Conservation (phyloP, 2,888 invertebrate species). For the Phlogophora meticulosa region DNA sequence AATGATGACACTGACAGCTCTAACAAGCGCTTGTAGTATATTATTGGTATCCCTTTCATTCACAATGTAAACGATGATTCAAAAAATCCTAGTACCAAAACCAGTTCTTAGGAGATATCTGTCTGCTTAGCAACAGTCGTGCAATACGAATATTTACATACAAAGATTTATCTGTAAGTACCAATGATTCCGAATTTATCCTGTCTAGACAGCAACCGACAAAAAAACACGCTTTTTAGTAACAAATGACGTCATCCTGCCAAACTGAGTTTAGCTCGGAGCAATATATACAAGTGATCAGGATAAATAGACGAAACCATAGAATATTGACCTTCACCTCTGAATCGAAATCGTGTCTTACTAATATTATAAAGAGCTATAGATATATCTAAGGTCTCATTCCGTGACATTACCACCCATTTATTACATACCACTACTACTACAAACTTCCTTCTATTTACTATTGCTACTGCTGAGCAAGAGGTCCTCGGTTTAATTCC, state of each 20-base stretch:
- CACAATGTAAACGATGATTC: background rate
- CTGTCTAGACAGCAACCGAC: slow-evolving; percentile 32
- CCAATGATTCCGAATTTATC: slow-evolving; percentile 20
- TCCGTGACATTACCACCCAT: too few relatives aligned
- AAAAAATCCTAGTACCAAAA: background rate
- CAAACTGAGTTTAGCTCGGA: slow-evolving; percentile 16
- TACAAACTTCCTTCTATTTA: too few relatives aligned
- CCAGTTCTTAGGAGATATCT: background rate
- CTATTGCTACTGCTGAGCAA: too few relatives aligned
- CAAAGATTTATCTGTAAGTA: background rate
- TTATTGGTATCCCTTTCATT: too few relatives aligned
- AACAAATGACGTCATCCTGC: slow-evolving; percentile 9
- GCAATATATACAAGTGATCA: slow-evolving; percentile 40
- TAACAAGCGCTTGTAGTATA: too few relatives aligned
- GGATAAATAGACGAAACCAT: slow-evolving; percentile 49
- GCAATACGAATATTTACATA: slow-evolving; percentile 14
- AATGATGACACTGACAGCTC: too few relatives aligned
- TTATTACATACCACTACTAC: too few relatives aligned
- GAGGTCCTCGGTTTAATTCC: too few relatives aligned
- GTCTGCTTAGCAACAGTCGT: slow-evolving; percentile 18
- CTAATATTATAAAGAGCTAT: background rate
- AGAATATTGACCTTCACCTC: slow-evolving; percentile 51
- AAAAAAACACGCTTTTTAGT: slow-evolving; percentile 26
- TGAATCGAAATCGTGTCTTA: slow-evolving; percentile 52
- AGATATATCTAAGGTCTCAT: background rate